These are phyloP conservation scores for Alethe castanea DNA, from an alignment of 2,113 vertebrate genomes.

Conservation along the genomic window DNA sequence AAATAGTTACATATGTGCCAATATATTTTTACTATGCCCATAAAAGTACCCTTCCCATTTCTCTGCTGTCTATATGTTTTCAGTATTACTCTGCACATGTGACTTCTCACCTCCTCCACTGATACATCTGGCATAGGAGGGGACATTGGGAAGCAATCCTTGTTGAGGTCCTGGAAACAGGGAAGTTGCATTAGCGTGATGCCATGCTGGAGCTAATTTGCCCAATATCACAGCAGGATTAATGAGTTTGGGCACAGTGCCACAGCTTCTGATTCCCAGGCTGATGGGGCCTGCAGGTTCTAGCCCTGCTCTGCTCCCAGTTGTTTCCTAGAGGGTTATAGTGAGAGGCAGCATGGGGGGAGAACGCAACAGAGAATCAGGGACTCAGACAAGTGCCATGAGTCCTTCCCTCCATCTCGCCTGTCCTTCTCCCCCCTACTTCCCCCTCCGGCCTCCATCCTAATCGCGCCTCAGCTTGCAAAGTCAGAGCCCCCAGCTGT, in stretches of 20 bases:
- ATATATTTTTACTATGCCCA: not conserved
- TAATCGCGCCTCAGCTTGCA: not conserved
- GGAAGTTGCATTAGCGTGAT: not conserved
- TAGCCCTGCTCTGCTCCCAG: not conserved
- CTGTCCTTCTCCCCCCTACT: not conserved
- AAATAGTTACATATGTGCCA: not conserved
- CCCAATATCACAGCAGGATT: not conserved
- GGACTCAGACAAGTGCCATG: not conserved
- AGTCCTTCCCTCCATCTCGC: not conserved
- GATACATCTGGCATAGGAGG: not conserved
- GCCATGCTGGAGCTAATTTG: not conserved
- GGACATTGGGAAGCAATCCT: not conserved
- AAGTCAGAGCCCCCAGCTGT: slow-evolving; percentile 51
- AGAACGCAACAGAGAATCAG: rapidly evolving
- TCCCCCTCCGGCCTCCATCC: not conserved
- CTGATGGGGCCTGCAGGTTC: not conserved
- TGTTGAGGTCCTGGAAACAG: not conserved
- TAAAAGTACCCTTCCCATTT: not conserved
- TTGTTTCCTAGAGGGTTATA: not conserved
- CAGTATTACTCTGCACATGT: rapidly evolving
- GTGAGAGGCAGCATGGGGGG: not conserved
- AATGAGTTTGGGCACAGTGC: not conserved
- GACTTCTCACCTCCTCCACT: not conserved
- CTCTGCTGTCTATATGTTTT: not conserved
- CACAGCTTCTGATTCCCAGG: not conserved